Evolutionary conservation across 2,888 invertebrate genomes (phyloP).

Genomic region (Linnaemya vulpina): DNA sequence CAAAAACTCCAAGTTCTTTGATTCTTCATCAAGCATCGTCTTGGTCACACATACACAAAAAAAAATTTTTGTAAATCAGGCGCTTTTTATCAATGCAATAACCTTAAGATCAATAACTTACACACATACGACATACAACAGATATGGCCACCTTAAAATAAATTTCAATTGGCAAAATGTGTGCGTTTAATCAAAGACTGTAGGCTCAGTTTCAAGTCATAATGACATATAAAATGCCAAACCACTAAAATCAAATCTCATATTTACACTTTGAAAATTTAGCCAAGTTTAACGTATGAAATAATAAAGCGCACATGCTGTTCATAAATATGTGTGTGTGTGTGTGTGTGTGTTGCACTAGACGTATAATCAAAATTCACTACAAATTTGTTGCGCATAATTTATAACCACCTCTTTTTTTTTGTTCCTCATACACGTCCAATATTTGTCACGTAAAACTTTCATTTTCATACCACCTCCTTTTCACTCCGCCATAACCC

Average conservation of each 20-base stretch:
- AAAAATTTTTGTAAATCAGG: too few relatives aligned
- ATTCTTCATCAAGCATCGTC: too few relatives aligned
- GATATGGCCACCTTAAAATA: slow-evolving; percentile 5
- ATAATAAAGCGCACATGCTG: slow-evolving; percentile 40
- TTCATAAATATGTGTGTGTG: not conserved
- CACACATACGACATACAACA: too few relatives aligned
- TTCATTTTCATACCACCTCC: slow-evolving; percentile 63
- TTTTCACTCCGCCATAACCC: slow-evolving; percentile 49
- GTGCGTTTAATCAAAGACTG: slow-evolving; percentile 30
- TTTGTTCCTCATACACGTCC: slow-evolving; percentile 4
- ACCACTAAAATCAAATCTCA: slow-evolving; percentile 3
- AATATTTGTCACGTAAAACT: slow-evolving; percentile 67
- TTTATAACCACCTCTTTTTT: slow-evolving; percentile 52
- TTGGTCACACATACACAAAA: too few relatives aligned
- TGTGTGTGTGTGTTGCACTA: too few relatives aligned
- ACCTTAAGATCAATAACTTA: too few relatives aligned
- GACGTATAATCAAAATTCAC: slow-evolving; percentile 46
- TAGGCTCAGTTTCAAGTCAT: slow-evolving; percentile 57
- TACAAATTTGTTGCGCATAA: slow-evolving; percentile 56
- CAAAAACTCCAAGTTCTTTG: too few relatives aligned
- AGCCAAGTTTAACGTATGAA: not conserved
- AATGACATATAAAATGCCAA: slow-evolving; percentile 42
- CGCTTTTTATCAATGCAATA: too few relatives aligned
- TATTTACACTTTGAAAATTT: slow-evolving; percentile 18
- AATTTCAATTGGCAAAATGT: slow-evolving; percentile 31